Base-by-base conservation (phyloP, 2,888 invertebrate species). In the Papilio elwesi region DNA sequence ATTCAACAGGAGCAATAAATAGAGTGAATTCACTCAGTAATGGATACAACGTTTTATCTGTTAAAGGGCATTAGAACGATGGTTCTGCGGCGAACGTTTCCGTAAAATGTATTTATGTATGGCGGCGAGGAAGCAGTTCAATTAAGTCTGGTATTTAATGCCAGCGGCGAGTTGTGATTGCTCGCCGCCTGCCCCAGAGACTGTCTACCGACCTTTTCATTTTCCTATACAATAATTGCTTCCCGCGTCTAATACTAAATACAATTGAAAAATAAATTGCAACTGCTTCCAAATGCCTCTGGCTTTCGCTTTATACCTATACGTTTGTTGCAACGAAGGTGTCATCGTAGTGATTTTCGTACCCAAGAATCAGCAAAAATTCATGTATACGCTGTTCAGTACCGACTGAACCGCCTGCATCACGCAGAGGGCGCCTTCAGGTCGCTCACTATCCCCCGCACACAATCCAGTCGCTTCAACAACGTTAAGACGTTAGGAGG, bases 81-180 rank as follows among this genome's bases (percentile, higher is more conserved):
- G 87, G 85, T 86, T 86, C 83, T 83, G 87, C 83, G 86, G 86
- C 76, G 82, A 88, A 88, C 87, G 86, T 85, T 89, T 90, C 90
- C 87, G 88, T 83, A 84, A 82, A 87, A 85, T 86, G 86, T 91
- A 91, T 92, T 91, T 91, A 90, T 90, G 88, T 90, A 89, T 87
- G 85, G 79, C 82, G 82, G 85, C 84, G 88, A 91, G 91, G 91
- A 90, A 91, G 90, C 90, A 84, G 91, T 92, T 91, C 93, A 93
- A 93, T 93, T 93, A 93, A 91, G 90, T 87, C 86, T 91, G 92
- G 92, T 91, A 93, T 93, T 93, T 93, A 93, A 93, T 91, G 92
- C 90, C 85, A 86, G 86, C 86, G 89, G 87, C 87, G 86, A 87
- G 85, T 90, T 86, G 90, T 91, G 93, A 93, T 93, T 93, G 91